Conservation (phyloP, 2,797 vertebrate genomes). For the Cyprinella venusta region DNA sequence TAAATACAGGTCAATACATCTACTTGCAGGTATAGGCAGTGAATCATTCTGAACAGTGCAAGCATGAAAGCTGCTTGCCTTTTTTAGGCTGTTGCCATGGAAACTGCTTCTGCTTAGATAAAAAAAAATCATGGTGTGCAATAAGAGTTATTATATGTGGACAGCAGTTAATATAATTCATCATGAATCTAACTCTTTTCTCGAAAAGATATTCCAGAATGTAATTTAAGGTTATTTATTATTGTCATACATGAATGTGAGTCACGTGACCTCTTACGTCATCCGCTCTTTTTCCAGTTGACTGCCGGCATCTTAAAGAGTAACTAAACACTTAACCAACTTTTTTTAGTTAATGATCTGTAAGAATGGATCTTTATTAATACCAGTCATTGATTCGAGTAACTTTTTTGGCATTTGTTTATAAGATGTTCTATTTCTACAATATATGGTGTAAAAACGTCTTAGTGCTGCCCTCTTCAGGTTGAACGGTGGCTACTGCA, state of each 20-base stretch:
- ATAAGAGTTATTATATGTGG: conserved; percentile 31
- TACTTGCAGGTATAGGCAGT: conserved; percentile 30
- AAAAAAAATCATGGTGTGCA: conserved; percentile 38
- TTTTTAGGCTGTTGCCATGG: conserved; percentile 56
- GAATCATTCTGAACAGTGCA: conserved; percentile 12
- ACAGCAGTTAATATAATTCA: conserved; percentile 3
- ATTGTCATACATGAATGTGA: neutral
- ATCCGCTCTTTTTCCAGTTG: no score
- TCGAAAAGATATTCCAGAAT: neutral
- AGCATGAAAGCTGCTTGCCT: conserved; percentile 16
- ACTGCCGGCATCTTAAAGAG: no score
- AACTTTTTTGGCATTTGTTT: no score
- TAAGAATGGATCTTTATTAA: no score
- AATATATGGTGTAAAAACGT: no score
- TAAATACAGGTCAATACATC: conserved; percentile 34
- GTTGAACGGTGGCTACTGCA: no score
- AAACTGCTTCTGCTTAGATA: conserved; percentile 49
- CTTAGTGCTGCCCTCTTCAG: no score
- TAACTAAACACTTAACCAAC: no score
- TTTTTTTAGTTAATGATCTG: no score
- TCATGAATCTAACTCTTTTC: neutral
- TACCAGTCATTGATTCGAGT: no score
- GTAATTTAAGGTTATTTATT: neutral
- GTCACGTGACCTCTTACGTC: no score
- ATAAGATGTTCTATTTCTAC: no score